A percentile compares a stretch with the other conserved stretches of the same genome.
phyloP scores from a whole-genome alignment of 2,888 invertebrate genomes.

The Allacma fusca region DNA sequence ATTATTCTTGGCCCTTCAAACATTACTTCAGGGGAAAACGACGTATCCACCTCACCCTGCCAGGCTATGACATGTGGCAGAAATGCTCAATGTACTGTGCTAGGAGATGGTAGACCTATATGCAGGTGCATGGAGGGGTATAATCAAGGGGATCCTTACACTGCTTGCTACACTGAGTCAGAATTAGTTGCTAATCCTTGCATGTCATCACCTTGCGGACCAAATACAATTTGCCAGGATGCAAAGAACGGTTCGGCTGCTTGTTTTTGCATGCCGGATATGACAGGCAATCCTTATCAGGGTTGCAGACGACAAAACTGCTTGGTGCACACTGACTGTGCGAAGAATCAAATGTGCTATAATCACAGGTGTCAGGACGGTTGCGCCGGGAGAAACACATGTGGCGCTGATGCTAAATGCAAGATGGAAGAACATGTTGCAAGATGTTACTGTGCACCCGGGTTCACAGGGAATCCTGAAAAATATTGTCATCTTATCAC shows the following conservation, averaged over 20 bases:
- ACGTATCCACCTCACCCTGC: background rate
- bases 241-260: constrained; percentile 26
- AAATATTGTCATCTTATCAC: constrained; percentile 26
- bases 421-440: constrained; percentile 19
- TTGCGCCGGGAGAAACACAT: constrained; percentile 5
- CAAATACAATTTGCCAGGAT: constrained; percentile 49
- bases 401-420: constrained; percentile 32
- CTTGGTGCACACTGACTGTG: constrained; percentile 28
- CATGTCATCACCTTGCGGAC: constrained; percentile 48
- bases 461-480: constrained; percentile 26
- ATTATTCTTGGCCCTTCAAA: background rate
- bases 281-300: constrained; percentile 36
- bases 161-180: constrained; percentile 27
- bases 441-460: constrained; percentile 8
- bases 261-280: constrained; percentile 35
- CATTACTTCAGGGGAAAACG: background rate
- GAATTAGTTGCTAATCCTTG: constrained; percentile 27
- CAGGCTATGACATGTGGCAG: constrained; percentile 25
- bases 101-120: constrained; percentile 24
- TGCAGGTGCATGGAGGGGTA: constrained; percentile 27
- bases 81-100: constrained; percentile 32
- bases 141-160: constrained; percentile 31
- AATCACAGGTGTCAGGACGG: constrained; percentile 33
- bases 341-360: constrained; percentile 24
- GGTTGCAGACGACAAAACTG: constrained; percentile 21